Evolutionary conservation across 2,113 vertebrate species (phyloP).

Genomic region (Ranitomeya imitator): DNA sequence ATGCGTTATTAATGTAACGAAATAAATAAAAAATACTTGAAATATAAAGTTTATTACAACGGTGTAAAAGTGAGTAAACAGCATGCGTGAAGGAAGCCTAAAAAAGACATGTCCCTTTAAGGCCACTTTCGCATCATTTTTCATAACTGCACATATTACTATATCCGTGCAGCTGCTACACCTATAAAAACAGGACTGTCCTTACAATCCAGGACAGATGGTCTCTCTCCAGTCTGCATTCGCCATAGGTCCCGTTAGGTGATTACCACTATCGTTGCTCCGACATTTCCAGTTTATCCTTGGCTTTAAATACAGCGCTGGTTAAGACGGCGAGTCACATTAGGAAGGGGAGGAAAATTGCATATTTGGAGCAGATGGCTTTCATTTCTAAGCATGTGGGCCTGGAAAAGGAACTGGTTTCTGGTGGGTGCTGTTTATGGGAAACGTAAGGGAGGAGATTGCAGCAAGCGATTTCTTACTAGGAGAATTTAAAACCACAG

Average conservation of each 20-base stretch:
- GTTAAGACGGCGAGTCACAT: neutral
- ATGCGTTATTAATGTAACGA: too few relatives aligned
- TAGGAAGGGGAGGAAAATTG: conserved; percentile 9
- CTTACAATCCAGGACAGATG: neutral
- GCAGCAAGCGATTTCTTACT: conserved; percentile 11
- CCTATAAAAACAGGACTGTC: neutral
- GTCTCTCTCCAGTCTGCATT: neutral
- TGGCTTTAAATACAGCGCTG: neutral
- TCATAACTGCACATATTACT: neutral
- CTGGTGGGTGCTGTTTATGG: conserved; percentile 56
- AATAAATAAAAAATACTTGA: too few relatives aligned
- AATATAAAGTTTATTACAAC: too few relatives aligned
- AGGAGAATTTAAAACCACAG: neutral
- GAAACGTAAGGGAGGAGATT: conserved; percentile 46
- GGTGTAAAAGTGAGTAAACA: too few relatives aligned
- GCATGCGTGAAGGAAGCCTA: too few relatives aligned
- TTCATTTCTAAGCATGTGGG: conserved; percentile 54
- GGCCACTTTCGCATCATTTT: neutral
- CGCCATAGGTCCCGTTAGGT: neutral
- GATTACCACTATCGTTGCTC: neutral
- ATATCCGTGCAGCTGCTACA: neutral
- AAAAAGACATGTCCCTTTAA: too few relatives aligned
- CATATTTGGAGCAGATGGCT: conserved; percentile 53
- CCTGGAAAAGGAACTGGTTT: conserved; percentile 52
- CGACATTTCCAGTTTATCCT: conserved; percentile 16